Evolutionary conservation across 2,888 invertebrate genomes (phyloP).

Genomic region (Scaptomyza caliginosa): DNA sequence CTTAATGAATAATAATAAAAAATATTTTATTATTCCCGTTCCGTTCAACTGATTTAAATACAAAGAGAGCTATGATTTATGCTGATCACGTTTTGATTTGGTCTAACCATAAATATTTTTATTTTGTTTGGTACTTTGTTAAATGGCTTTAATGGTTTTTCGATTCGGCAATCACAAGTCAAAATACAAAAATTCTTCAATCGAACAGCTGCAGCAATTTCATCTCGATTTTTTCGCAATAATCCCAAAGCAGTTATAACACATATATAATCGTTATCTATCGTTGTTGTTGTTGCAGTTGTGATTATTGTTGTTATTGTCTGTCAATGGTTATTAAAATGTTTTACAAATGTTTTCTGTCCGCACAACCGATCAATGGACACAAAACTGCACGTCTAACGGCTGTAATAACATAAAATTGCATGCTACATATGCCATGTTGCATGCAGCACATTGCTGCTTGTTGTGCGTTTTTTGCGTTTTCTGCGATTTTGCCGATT

Average conservation of each 20-base stretch:
- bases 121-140: conserved; percentile 10
- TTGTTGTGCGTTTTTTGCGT: too few relatives aligned
- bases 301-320: conserved; percentile 43
- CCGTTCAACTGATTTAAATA: conserved; percentile 4
- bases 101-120: conserved; percentile 13
- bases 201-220: conserved; percentile 46
- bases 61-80: conserved; percentile 12
- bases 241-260: conserved; percentile 24
- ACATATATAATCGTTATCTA: conserved; percentile 31
- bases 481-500: conserved; percentile 11
- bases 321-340: conserved; percentile 76
- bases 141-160: conserved; percentile 27
- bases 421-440: conserved; percentile 50
- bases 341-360: conserved; percentile 78
- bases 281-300: conserved; percentile 33
- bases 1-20: conserved; percentile 14
- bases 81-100: conserved; percentile 43
- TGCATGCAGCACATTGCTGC: conserved; percentile 31
- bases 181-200: conserved; percentile 23
- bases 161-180: neutral
- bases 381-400: conserved; percentile 37
- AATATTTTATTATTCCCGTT: conserved; percentile 7
- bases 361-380: conserved; percentile 46
- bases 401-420: conserved; percentile 62
- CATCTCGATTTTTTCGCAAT: conserved; percentile 35